phyloP scores from a whole-genome alignment of 2,113 vertebrate species.

The Pseudopodoces humilis region DNA sequence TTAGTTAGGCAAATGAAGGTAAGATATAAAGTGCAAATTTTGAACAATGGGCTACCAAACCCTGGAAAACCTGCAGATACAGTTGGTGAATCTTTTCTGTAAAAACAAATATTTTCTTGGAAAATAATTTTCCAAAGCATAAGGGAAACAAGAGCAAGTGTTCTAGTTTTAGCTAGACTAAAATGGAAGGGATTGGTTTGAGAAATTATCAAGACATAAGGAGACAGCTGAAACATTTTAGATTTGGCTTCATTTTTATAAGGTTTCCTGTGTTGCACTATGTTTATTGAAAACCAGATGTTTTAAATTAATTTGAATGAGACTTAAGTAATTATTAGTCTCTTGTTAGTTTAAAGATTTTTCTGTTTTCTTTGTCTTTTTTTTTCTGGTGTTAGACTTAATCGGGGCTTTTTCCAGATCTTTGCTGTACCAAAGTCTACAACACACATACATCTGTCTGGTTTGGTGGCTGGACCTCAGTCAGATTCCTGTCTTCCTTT shows the following conservation, averaged over 20 bases:
- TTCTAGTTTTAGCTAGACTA: not conserved
- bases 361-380: not conserved
- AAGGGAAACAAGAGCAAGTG: not conserved
- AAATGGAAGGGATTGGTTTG: not conserved
- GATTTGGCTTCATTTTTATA: not conserved
- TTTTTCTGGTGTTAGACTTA: not conserved
- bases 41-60: not conserved
- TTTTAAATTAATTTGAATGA: not conserved
- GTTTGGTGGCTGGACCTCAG: not conserved
- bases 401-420: not conserved
- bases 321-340: not conserved
- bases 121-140: not conserved
- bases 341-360: not conserved
- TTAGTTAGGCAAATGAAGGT: not conserved
- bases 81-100: not conserved
- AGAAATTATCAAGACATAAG: not conserved
- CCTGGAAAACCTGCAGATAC: not conserved
- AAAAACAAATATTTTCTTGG: not conserved
- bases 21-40: not conserved
- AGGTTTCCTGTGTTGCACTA: not conserved
- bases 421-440: not conserved
- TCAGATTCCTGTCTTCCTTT: not conserved
- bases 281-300: not conserved
- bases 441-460: not conserved
- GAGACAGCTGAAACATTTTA: not conserved